Evolutionary conservation across 2,888 invertebrate species (phyloP).

Genomic region (Lithophane ornitopus): DNA sequence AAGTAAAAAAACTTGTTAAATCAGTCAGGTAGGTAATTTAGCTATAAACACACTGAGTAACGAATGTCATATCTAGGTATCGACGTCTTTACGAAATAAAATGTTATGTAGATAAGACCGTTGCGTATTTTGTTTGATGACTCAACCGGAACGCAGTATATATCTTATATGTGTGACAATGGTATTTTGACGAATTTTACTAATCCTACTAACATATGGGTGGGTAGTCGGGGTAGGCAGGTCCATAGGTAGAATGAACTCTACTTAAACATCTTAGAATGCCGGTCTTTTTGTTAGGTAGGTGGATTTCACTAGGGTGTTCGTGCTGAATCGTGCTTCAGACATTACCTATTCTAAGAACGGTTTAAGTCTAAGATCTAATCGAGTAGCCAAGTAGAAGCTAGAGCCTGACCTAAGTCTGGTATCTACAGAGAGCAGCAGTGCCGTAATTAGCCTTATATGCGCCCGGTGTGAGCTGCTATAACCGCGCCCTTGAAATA

Average conservation of each 20-base stretch:
- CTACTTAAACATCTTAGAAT: not conserved
- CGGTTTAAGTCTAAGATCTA: not conserved
- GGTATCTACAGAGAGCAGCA: not conserved
- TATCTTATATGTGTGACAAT: conserved; percentile 6
- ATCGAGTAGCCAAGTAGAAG: not conserved
- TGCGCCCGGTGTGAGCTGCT: too few relatives aligned
- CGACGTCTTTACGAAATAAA: conserved; percentile 63
- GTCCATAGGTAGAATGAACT: not conserved
- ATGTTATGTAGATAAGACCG: conserved; percentile 70
- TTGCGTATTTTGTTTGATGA: conserved; percentile 70
- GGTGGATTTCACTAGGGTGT: not conserved
- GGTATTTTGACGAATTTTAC: conserved; percentile 29
- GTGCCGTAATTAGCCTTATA: too few relatives aligned
- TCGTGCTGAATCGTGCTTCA: conserved; percentile 7
- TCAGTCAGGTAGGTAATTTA: conserved; percentile 45
- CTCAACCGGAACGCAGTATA: conserved; percentile 66
- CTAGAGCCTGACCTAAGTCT: not conserved
- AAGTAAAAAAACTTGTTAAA: conserved; percentile 23
- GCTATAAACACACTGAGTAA: conserved; percentile 46
- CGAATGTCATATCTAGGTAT: conserved; percentile 39
- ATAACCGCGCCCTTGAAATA: too few relatives aligned
- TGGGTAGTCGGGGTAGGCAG: not conserved
- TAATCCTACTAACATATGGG: not conserved
- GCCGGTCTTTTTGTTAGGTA: not conserved
- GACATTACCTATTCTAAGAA: not conserved